These are phyloP conservation scores for Actinostola sp. DNA, from an alignment of 92 coral and sea anemone species.

Conservation along the genomic window DNA sequence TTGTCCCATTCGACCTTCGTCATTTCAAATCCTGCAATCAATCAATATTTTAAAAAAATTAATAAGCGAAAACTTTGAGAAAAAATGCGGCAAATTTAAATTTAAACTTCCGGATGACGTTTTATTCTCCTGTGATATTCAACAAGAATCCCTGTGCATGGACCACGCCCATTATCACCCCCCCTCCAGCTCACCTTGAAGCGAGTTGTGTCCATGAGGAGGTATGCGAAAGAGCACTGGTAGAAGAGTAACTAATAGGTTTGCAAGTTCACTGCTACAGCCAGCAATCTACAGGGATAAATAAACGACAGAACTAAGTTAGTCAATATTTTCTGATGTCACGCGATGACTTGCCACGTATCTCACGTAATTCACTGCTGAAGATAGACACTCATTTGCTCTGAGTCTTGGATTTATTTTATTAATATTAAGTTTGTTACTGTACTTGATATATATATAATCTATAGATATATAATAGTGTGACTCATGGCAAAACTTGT, in stretches of 20 bases:
- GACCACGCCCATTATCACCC: background rate
- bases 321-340: background rate
- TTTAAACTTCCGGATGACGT: no score
- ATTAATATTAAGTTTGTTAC: no score
- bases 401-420: no score
- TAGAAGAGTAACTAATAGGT: conserved; percentile 70
- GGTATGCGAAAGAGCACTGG: conserved; percentile 71
- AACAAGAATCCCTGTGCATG: background rate
- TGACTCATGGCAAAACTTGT: no score
- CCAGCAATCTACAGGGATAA: conserved; percentile 87
- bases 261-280: conserved; percentile 72
- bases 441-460: no score
- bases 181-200: conserved; percentile 36
- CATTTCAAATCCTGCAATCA: conserved; percentile 50
- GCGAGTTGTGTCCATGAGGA: conserved; percentile 40
- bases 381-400: no score
- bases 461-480: no score
- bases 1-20: conserved; percentile 70
- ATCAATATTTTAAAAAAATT: background rate
- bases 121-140: no score
- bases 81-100: background rate
- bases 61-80: background rate
- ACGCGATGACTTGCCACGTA: no score
- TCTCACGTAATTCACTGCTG: no score
- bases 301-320: no score